phyloP scores from a whole-genome alignment of 2,113 vertebrate genomes.

The Acinonyx jubatus region DNA sequence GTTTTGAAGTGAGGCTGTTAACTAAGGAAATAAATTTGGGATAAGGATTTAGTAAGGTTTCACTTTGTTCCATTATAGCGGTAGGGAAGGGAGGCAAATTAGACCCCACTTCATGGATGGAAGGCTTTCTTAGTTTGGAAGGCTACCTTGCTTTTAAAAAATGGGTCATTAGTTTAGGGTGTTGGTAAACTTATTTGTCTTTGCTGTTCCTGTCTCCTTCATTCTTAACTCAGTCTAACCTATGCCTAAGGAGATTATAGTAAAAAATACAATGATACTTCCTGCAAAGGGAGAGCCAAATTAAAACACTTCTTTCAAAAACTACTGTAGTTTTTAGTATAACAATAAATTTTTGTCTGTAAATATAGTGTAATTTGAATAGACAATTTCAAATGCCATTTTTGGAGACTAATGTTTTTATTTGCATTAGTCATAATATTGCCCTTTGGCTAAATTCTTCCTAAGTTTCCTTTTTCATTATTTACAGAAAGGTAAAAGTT shows the following conservation, averaged over 20 bases:
- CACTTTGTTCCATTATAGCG: background rate
- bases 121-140: background rate
- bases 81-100: background rate
- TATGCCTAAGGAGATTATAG: slow-evolving; percentile 78
- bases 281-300: slow-evolving; percentile 58
- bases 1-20: slow-evolving; percentile 46
- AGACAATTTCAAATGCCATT: slow-evolving; percentile 11
- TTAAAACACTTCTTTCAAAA: slow-evolving; percentile 36
- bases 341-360: slow-evolving; percentile 15
- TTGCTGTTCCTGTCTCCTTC: slow-evolving; percentile 80
- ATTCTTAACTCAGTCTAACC: slow-evolving; percentile 82
- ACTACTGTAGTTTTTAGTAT: background rate
- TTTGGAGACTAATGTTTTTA: slow-evolving; percentile 32
- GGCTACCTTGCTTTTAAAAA: slow-evolving; percentile 52
- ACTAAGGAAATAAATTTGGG: slow-evolving; percentile 37
- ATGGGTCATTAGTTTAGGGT: slow-evolving; percentile 45
- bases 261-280: slow-evolving; percentile 79
- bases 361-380: slow-evolving; percentile 21
- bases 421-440: slow-evolving; percentile 29
- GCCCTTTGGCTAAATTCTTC: slow-evolving; percentile 37
- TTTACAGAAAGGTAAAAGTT: slow-evolving; percentile 34
- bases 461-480: slow-evolving; percentile 44
- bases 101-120: background rate
- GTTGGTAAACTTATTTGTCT: slow-evolving; percentile 78
- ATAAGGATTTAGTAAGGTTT: slow-evolving; percentile 34